Evolutionary conservation across 64 coral and sea anemone genomes (phyloP).

Genomic region (Astreopora myriophthalma): DNA sequence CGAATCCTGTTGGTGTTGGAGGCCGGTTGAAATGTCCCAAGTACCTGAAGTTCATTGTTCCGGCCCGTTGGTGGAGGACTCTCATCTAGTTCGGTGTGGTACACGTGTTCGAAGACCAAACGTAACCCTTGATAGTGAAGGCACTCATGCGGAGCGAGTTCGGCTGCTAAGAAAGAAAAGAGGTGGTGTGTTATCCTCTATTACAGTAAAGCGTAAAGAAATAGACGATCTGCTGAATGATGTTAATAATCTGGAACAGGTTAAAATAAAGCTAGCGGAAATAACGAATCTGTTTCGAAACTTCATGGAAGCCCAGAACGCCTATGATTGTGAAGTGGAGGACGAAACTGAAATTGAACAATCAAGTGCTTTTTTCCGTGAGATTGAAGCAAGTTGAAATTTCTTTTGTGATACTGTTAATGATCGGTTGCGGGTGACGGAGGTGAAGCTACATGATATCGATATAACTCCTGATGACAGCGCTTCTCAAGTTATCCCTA

Average conservation of each 20-base stretch:
- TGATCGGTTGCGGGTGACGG: not conserved
- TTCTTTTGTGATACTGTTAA: slow-evolving; percentile 1
- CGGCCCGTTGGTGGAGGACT: too few species aligned
- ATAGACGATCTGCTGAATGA: not conserved
- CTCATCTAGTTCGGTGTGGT: too few species aligned
- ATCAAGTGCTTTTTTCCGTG: not conserved
- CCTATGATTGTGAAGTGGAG: too few species aligned
- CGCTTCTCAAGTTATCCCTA: not conserved
- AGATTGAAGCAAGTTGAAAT: not conserved
- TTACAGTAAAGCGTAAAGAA: not conserved
- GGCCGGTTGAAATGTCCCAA: too few species aligned
- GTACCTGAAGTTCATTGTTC: too few species aligned
- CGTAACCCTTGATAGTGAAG: not conserved
- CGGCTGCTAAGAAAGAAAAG: not conserved
- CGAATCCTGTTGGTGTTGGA: too few species aligned
- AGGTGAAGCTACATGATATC: not conserved
- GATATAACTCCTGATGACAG: not conserved
- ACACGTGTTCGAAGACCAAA: not conserved
- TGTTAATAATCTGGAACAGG: not conserved
- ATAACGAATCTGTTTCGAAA: not conserved
- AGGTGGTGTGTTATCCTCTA: not conserved
- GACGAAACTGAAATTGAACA: too few species aligned
- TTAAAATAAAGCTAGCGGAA: not conserved
- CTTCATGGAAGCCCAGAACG: not conserved
- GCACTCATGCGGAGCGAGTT: not conserved